These are phyloP conservation scores for Blennius ocellaris DNA, from an alignment of 2,113 vertebrate species.

Conservation along the genomic window DNA sequence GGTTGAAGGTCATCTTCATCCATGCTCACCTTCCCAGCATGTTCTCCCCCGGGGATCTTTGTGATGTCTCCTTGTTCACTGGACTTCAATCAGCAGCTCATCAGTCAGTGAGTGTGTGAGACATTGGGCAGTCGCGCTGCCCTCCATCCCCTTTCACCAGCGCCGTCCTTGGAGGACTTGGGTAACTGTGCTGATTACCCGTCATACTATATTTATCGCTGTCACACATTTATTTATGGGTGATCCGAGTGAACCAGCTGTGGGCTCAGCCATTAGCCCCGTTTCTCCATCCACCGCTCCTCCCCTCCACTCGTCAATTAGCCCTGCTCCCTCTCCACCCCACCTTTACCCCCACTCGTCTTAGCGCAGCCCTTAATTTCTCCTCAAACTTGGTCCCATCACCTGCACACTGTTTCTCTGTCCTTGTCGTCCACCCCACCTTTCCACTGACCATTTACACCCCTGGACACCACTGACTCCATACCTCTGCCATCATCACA, in stretches of 20 bases:
- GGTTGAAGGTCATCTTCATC: slow-evolving; percentile 54
- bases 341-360: background rate
- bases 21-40: background rate
- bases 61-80: background rate
- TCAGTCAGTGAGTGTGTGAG: slow-evolving; percentile 46
- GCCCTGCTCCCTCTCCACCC: background rate
- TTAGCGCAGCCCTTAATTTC: background rate
- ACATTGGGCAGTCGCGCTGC: slow-evolving; percentile 16
- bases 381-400: background rate
- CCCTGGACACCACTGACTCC: slow-evolving; percentile 13
- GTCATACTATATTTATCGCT: slow-evolving; percentile 75
- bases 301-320: slow-evolving; percentile 42
- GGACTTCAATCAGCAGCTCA: slow-evolving; percentile 40
- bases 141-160: slow-evolving; percentile 22
- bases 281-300: slow-evolving; percentile 17
- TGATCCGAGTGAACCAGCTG: slow-evolving; percentile 47
- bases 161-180: slow-evolving; percentile 54
- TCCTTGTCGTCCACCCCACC: slow-evolving; percentile 31
- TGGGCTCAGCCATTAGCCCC: slow-evolving; percentile 44
- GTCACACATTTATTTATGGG: slow-evolving; percentile 67
- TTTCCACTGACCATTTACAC: slow-evolving; percentile 18
- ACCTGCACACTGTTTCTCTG: background rate
- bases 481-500: slow-evolving; percentile 11
- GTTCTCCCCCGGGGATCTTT: slow-evolving; percentile 7
- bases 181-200: slow-evolving; percentile 65